Evolutionary conservation across 2,797 vertebrate species (phyloP), one percentile per base, ranked within the genome.

Genomic region (Coccyzus lansbergi): DNA sequence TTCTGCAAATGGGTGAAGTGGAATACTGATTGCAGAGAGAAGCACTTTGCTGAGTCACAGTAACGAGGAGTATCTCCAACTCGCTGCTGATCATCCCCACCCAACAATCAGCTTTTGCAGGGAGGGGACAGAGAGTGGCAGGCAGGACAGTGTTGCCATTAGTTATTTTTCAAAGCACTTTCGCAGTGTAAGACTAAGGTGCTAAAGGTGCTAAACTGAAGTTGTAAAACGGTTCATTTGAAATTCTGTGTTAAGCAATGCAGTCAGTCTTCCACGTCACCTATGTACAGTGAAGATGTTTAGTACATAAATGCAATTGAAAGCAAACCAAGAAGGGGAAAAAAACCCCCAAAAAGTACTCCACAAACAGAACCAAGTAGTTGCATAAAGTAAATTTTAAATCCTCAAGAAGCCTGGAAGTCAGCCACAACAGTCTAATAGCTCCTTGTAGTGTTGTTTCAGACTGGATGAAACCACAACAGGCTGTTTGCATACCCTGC

Each of bases 61-160:
- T 12, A 28, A 21, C 0, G 4, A 34, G 49, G 64, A 71, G 0
- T 64, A 67, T 79, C 79, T 69, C 21, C 62, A 29, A 67, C 21
- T 4, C 0, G 3, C 31, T 69, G 68, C 9, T 42, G 40, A 36
- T 83, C 40, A 18, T 9, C 26, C 34, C 31, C 77, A 28, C 63
- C 34, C 81, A 34, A 3, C 0, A 3, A 70, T 24, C 46, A 24
- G 34, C 55, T n/a, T 26, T 38, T 0, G 2, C 7, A 21, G 42
- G 46, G 64, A 91, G 72, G 18, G 52, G 16, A 80, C 42, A 21
- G 25, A 75, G 40, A 26, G 25, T 6, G 22, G 46, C 48, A 56
- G 34, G 44, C 48, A 63, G 34, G 38, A 33, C 59, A 17, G 67
- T 42, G 29, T 1, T 49, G 15, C 20, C 55, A 17, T 14, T 24